Evolutionary conservation across 2,888 invertebrate genomes (phyloP), one percentile per base, ranked within the genome.

Genomic region (Ochlodes sylvanus): DNA sequence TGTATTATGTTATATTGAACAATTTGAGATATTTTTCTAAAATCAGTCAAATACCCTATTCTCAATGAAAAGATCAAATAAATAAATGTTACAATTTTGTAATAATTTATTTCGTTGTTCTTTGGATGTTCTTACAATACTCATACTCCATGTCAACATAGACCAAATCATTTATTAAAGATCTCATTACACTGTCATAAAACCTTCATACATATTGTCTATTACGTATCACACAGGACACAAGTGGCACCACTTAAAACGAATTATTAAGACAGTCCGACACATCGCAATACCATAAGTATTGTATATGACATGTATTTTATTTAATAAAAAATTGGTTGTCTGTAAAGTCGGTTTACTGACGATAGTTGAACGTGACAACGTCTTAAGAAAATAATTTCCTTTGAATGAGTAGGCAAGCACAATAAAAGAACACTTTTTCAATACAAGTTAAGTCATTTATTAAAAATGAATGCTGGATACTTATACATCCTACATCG

Each of bases 1-100:
- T n/a, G n/a, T n/a, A n/a, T n/a, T n/a, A n/a, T n/a, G n/a, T n/a
- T n/a, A n/a, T n/a, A n/a, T n/a, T n/a, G n/a, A n/a, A n/a, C n/a
- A n/a, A n/a, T n/a, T n/a, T n/a, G n/a, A n/a, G n/a, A n/a, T n/a
- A n/a, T n/a, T n/a, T n/a, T n/a, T n/a, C n/a, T n/a, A n/a, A n/a
- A n/a, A n/a, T n/a, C n/a, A n/a, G n/a, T n/a, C n/a, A n/a, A n/a
- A n/a, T n/a, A n/a, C n/a, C n/a, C n/a, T n/a, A n/a, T 38, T 9
- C 12, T 12, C 3, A 38, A 38, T 38, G 38, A 47, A 14, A 42
- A 17, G 17, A 9, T 47, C 44, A 47, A 41, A 7, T 34, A 32
- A 17, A 38, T 7, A 38, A 56, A 17, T 17, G 6, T n/a, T n/a
- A 32, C 17, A 38, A 50, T 57, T 65, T 65, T 81, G 70, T 79